Base-by-base conservation (phyloP, 2,888 invertebrate species). In the Pyrochroa serraticornis region DNA sequence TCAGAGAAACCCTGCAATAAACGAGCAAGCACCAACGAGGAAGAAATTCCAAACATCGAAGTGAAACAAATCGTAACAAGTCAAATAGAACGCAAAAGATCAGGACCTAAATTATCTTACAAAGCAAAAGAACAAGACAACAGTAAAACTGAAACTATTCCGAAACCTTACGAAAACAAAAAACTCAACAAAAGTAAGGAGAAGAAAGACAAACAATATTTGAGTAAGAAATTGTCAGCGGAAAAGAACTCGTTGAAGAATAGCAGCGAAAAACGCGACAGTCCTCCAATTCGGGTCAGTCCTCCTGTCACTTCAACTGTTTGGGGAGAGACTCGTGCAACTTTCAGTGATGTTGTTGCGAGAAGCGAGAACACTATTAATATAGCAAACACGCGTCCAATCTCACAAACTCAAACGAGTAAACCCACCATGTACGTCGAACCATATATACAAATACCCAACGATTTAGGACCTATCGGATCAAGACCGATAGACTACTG, bases 341-440 rank as follows among this genome's bases (percentile, higher is more conserved):
- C 81, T 35, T 85, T 85, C 68, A 85, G 85, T 61, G 85, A 85
- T 63, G 85, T 85, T 1, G 85, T 85, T 1, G 84, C 85, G 0
- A 75, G 85, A 7, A 83, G 74, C 65, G 84, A 83, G 9, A 42
- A 51, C 8, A 6, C 45, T 6, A 34, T 57, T 7, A 63, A 14
- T 69, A 72, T 52, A 64, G 69, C 13, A 63, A 63, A 10, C 39
- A 52, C 45, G 38, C 60, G 62, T 32, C 64, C 59, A 3, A 41
- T 62, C 10, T 44, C 53, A 32, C 67, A 55, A 52, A 62, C 43
- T 8, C 68, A 63, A 49, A 43, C 58, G 0, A 46, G 9, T 12
- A 79, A 79, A 60, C 77, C 79, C 3, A 78, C 76, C 2, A 71
- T 77, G 71, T 78, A 75, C 52, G 77, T 78, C 10, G 78, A 79